Base-by-base conservation (phyloP, 37 sponge, comb jelly and placozoan species). In the Chondrosia reniformis region DNA sequence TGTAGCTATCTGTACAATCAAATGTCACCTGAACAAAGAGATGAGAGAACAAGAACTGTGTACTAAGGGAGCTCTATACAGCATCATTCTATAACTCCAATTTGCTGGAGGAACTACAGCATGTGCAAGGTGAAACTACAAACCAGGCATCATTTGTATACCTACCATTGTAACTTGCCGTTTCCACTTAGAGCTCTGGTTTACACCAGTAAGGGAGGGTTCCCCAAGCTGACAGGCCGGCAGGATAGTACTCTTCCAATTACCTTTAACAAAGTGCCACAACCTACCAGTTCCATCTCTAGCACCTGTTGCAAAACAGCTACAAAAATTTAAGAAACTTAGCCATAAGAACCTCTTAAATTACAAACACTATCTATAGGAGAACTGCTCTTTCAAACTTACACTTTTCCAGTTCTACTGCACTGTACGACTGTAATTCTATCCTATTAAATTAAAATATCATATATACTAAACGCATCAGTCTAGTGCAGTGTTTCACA, bases 251-350 rank as follows among this genome's bases (percentile, higher is more conserved):
- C 41, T 38, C 49, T 65, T 49, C 92, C 92, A 92, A 28, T 45
- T 44, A 22, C 77, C 67, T 31, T 63, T 76, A 24, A 4, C 4
- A 45, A 43, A 89, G 3, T 76, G 36, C 93, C 93, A 92, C 27
- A 92, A 40, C 22, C 79, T 46, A n/a, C 80, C 80, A 22, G 77
- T 88, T 30, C 86, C 93, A 75, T 92, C 93, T 55, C 85, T 56
- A 19, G 90, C 80, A 0, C 89, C 89, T 46, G 83, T 89, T 24
- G 88, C 84, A 85, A 92, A 85, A 62, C 85, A 42, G n/a, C 89
- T 89, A 52, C 4, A 55, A 31, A 57, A 3, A 43, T n/a, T 25
- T 5, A 17, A 45, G 36, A 33, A 15, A 39, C 5, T 19, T 19
- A 19, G 61, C n/a, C n/a, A 25, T 30, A 30, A 13, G 4, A 13